Conservation (phyloP, 2,888 invertebrate genomes). For the Bursaphelenchus okinawaensis region DNA sequence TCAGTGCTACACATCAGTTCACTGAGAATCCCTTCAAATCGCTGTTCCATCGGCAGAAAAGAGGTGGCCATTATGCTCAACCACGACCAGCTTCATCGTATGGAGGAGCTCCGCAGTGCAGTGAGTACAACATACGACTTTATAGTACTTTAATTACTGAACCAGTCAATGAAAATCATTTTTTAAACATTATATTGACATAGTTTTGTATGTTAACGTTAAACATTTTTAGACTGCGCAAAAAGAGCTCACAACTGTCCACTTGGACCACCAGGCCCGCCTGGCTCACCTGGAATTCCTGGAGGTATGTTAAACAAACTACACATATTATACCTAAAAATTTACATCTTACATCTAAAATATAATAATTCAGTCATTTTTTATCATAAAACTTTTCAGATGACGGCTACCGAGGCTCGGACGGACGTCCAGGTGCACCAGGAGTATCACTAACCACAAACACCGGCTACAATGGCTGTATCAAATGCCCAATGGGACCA, state of each 20-base stretch:
- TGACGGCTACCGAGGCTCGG: conserved; percentile 2
- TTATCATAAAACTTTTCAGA: too few species aligned
- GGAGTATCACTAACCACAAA: conserved; percentile 34
- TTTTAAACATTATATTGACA: background rate
- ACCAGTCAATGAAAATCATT: too few species aligned
- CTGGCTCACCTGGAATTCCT: conserved; percentile 43
- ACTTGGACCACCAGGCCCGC: conserved; percentile 28
- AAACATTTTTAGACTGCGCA: background rate
- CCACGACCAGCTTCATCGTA: background rate
- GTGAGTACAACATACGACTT: background rate
- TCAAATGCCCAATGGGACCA: conserved; percentile 43
- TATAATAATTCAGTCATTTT: too few species aligned
- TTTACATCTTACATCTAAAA: background rate
- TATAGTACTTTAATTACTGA: background rate
- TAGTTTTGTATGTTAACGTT: too few species aligned
- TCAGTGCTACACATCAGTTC: background rate
- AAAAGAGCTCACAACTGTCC: conserved; percentile 33
- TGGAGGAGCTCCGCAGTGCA: background rate
- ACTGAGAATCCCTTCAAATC: background rate
- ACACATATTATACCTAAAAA: too few species aligned
- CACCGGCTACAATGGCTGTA: conserved; percentile 25
- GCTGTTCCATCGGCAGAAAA: background rate
- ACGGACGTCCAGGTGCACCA: conserved; percentile 21
- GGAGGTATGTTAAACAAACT: conserved; percentile 22
- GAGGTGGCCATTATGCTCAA: background rate